Evolutionary conservation across 2,797 vertebrate species (phyloP), one percentile per base, ranked within the genome.

Genomic region (Esox lucius): DNA sequence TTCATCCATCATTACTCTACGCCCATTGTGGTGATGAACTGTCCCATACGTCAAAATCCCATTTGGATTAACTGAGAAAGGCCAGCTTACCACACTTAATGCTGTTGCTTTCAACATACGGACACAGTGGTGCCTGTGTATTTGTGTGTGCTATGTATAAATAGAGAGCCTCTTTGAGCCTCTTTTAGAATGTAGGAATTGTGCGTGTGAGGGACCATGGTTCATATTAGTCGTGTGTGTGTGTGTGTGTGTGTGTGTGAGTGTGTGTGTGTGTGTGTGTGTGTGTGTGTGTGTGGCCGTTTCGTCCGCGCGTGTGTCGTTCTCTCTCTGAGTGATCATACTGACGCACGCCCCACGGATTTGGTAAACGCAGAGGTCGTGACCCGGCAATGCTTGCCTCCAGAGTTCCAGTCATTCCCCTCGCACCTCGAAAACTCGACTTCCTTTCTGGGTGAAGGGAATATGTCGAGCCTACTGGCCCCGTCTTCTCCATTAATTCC

Each of bases 331-430:
- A 17, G 59, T 39, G 68, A 12, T 22, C 48, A 5, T 70, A 15
- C 28, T 28, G 19, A 66, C 28, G 12, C 74, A 69, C 78, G 64
- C 72, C 76, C 33, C 12, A 51, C 56, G 49, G 71, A 51, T 78
- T 46, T 67, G 75, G 61, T 22, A 64, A 78, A 75, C 73, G 73
- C 68, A 51, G 75, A 84, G 79, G 81, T 77, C 28, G 59, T 39
- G 56, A 80, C 78, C 78, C 76, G 11, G 53, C 64, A 26, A 53
- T 0, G 35, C 69, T 75, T 22, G 31, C 80, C 79, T 69, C 66
- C 65, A 22, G 31, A 74, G 75, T 81, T 76, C 81, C 72, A 64
- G 28, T 67, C 82, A 49, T 78, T 51, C 78, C 64, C 26, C 0
- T 15, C 16, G 2, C 76, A 76, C 76, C 79, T 77, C 74, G 64